Evolutionary conservation across 2,888 invertebrate genomes (phyloP), one percentile per base, ranked within the genome.

Genomic region (Drosophila monieri): DNA sequence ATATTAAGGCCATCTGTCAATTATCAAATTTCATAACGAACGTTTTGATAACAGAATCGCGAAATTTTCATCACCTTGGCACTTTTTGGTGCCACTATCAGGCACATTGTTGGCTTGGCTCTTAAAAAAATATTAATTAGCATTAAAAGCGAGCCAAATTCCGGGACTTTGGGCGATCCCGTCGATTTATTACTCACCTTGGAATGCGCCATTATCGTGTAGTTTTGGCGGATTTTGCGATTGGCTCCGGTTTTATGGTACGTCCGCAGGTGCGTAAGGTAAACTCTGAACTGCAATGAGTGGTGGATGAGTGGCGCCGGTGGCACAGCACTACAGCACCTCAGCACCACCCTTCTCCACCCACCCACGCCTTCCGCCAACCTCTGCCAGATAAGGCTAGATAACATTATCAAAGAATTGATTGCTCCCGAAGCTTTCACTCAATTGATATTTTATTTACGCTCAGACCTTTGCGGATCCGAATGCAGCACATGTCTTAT

Each of bases 381-480:
- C n/a, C 32, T 0, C 0, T 27, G 14, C 43, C 18, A 43, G 53
- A 68, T 60, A 69, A 49, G 32, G 44, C 32, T 60, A 77, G 77
- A 77, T 77, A 77, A 35, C 64, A 49, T 21, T 74, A 77, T 77
- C 68, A 64, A 21, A 6, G 46, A 66, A 76, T 78, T 76, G 76
- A 74, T 71, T 70, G 47, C 32, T 44, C 48, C 1, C 39, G 14
- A 35, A 58, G 64, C 67, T 72, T 72, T 73, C 58, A 61, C 72
- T 73, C 73, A 73, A 70, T 48, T 15, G n/a, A 35, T 12, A n/a
- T 14, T 12, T 30, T 14, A 23, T n/a, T 27, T 37, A n/a, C n/a
- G 54, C 59, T 68, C 48, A n/a, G n/a, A 48, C 14, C n/a, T 18
- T 9, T 9, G 3, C 9, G 14, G 12, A 25, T 44, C 18, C n/a